Conservation (phyloP, 92 coral and sea anemone genomes). For the Umimayanthus chanpuru region DNA sequence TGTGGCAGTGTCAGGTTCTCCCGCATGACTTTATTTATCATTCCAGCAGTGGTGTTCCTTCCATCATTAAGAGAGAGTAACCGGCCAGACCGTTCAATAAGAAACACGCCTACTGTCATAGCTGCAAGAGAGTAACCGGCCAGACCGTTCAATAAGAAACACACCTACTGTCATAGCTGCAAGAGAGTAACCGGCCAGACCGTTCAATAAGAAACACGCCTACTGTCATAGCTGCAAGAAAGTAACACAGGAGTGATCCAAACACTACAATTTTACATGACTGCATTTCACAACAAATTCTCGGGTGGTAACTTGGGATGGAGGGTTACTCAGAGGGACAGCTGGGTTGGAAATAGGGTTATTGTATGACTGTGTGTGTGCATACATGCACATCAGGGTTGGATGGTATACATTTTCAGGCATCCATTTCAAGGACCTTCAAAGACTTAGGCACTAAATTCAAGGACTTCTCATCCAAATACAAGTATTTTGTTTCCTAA, state of each 20-base stretch:
- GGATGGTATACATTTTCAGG: too few relatives aligned
- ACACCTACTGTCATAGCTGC: constrained; percentile 92
- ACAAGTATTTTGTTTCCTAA: too few relatives aligned
- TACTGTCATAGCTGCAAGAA: constrained; percentile 80
- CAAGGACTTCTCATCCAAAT: too few relatives aligned
- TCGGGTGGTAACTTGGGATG: too few relatives aligned
- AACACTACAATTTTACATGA: not conserved
- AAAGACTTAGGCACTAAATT: too few relatives aligned
- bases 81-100: constrained; percentile 92
- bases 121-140: constrained; percentile 72
- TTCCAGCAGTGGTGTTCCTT: constrained; percentile 87
- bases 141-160: constrained; percentile 89
- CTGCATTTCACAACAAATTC: too few relatives aligned
- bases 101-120: constrained; percentile 89
- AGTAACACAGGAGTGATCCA: not conserved
- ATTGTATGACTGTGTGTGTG: too few relatives aligned
- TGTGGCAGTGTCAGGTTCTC: constrained; percentile 84
- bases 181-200: constrained; percentile 70
- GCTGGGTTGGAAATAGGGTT: too few relatives aligned
- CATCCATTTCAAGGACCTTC: too few relatives aligned
- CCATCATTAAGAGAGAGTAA: constrained; percentile 91
- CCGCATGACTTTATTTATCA: constrained; percentile 84
- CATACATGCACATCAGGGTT: too few relatives aligned
- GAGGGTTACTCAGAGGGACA: too few relatives aligned
- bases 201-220: constrained; percentile 94